A percentile compares a stretch with the other conserved stretches of the same genome.
phyloP scores from a whole-genome alignment of 2,113 vertebrate genomes.

The Alces alces region DNA sequence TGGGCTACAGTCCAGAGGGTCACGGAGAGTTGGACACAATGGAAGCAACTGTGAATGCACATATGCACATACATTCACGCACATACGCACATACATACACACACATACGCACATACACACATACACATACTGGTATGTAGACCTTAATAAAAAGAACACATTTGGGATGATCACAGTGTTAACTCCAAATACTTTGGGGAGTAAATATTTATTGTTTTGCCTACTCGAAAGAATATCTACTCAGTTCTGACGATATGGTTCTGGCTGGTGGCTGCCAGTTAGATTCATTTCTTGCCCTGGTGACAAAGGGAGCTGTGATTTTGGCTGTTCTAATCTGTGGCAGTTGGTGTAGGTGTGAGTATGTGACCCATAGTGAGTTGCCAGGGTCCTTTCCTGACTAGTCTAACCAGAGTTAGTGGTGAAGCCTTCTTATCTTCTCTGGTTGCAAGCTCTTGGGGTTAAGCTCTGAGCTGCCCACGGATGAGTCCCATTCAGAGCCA shows the following conservation, averaged over 20 bases:
- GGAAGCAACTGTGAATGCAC: not conserved
- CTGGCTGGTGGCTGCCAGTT: not conserved
- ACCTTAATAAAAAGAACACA: not conserved
- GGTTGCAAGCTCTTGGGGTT: not conserved
- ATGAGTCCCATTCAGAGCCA: not conserved
- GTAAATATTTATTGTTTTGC: not conserved
- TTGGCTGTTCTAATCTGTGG: not conserved
- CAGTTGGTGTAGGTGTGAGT: not conserved
- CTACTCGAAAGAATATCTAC: not conserved
- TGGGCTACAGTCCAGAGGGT: not conserved
- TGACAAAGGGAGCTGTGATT: not conserved
- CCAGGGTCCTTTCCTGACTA: not conserved
- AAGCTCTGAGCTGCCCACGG: not conserved
- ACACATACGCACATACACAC: not conserved
- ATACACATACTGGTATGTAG: not conserved
- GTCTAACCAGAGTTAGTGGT: not conserved
- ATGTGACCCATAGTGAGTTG: not conserved
- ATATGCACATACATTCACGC: not conserved
- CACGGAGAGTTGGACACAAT: not conserved
- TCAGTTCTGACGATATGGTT: not conserved
- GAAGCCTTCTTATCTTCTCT: not conserved
- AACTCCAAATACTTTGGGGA: not conserved
- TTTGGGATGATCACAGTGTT: not conserved
- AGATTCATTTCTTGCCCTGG: not conserved
- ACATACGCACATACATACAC: too few species aligned